A percentile compares a stretch with the other conserved stretches of the same genome.
These are phyloP conservation scores for Pegoplata infirma DNA, from an alignment of 2,888 invertebrate genomes.

Conservation along the genomic window DNA sequence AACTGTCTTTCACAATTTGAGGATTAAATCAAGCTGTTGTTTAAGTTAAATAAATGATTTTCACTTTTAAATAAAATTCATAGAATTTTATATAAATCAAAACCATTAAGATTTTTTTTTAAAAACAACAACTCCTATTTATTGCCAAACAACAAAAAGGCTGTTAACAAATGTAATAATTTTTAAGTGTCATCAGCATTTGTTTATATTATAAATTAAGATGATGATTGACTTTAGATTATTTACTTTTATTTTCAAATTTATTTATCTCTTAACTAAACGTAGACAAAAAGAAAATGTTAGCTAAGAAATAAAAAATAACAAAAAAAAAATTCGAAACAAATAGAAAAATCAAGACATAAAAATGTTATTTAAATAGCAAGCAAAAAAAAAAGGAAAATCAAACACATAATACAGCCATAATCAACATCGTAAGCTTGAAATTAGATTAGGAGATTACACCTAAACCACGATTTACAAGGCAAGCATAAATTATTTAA, in stretches of 20 bases:
- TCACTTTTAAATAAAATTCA: too few relatives aligned
- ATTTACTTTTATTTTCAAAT: slow-evolving; percentile 1
- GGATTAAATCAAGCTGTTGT: too few relatives aligned
- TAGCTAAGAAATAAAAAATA: background rate
- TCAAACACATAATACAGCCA: slow-evolving; percentile 3
- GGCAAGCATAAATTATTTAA: too few relatives aligned
- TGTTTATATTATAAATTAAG: slow-evolving; percentile 2
- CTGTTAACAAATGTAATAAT: slow-evolving; percentile 31
- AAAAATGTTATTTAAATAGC: slow-evolving; percentile 4
- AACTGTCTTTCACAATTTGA: too few relatives aligned
- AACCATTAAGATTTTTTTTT: too few relatives aligned
- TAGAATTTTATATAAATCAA: too few relatives aligned
- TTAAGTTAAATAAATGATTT: too few relatives aligned
- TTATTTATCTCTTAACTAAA: slow-evolving; percentile 1
- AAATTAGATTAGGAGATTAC: background rate
- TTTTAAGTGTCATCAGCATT: slow-evolving; percentile 39
- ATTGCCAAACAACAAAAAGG: background rate
- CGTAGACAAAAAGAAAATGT: too few relatives aligned
- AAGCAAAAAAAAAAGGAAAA: background rate
- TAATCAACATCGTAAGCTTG: slow-evolving; percentile 24
- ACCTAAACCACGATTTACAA: too few relatives aligned
- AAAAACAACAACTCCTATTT: background rate
- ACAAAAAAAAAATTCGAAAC: background rate
- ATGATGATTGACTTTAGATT: slow-evolving; percentile 39
- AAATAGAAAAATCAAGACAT: background rate